These are phyloP conservation scores for Columba guinea DNA, from an alignment of 2,797 vertebrate genomes.

Conservation along the genomic window DNA sequence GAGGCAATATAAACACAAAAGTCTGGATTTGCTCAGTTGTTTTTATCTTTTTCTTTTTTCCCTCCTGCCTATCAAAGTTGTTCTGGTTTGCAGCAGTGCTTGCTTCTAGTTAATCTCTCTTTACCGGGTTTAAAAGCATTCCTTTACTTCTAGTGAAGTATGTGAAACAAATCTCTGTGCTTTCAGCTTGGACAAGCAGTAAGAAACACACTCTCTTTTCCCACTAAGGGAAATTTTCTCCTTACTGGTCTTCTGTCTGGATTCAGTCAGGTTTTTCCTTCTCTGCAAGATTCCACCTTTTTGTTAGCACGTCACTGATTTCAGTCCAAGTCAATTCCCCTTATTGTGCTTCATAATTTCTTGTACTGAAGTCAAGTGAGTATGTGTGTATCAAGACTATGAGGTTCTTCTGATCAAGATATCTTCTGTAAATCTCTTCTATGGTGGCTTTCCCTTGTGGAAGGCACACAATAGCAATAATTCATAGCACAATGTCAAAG, in stretches of 20 bases:
- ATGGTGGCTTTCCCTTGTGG: background rate
- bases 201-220: no score
- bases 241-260: no score
- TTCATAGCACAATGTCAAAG: background rate
- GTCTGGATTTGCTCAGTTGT: fast-evolving
- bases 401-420: background rate
- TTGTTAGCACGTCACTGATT: background rate
- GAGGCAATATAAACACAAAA: background rate
- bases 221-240: no score
- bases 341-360: background rate
- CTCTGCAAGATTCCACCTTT: background rate
- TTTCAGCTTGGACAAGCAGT: no score
- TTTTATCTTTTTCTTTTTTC: no score
- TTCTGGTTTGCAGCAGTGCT: background rate
- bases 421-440: background rate
- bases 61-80: background rate
- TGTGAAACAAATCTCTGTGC: no score
- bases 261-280: no score
- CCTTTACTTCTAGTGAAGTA: no score
- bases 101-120: no score
- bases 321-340: background rate
- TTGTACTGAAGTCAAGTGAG: background rate
- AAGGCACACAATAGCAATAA: background rate
- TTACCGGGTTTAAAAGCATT: no score
- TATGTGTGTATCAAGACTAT: background rate